A percentile compares a stretch with the other conserved stretches of the same genome.
Conservation (phyloP, 2,888 invertebrate genomes). For the Siphlonurus alternatus region DNA sequence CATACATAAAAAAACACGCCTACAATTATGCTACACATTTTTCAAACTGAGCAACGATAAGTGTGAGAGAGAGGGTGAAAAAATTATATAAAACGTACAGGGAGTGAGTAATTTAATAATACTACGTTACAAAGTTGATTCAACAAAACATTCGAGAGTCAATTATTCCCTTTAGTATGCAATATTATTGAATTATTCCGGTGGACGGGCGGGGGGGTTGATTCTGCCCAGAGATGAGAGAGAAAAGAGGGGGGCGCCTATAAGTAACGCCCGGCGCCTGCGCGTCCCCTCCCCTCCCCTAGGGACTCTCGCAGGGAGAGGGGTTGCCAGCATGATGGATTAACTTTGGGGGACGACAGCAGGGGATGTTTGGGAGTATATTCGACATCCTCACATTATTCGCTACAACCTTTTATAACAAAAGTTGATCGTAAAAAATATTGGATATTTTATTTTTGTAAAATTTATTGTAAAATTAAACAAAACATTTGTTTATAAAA, state of each 20-base stretch:
- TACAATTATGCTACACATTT: not conserved
- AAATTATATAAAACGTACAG: not conserved
- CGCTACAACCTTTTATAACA: not conserved
- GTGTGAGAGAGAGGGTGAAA: not conserved
- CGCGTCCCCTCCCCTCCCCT: not conserved
- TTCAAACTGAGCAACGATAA: not conserved
- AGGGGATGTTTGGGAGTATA: not conserved
- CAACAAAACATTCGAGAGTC: not conserved
- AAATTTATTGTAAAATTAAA: too few species aligned
- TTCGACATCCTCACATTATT: not conserved
- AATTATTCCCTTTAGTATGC: conserved; percentile 1
- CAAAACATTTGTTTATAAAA: too few species aligned
- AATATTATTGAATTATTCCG: not conserved
- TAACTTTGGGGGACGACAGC: conserved; percentile 3
- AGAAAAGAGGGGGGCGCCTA: not conserved
- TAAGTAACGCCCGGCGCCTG: not conserved
- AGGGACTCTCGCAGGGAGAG: not conserved
- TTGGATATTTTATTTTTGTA: too few species aligned
- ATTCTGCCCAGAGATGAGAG: not conserved
- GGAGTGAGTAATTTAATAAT: not conserved
- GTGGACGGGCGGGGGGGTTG: not conserved
- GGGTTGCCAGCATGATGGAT: not conserved
- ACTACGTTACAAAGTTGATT: not conserved
- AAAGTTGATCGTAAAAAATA: not conserved
- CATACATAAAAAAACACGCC: too few species aligned